phyloP scores from a whole-genome alignment of 2,888 invertebrate species.

The Meta bourneti region DNA sequence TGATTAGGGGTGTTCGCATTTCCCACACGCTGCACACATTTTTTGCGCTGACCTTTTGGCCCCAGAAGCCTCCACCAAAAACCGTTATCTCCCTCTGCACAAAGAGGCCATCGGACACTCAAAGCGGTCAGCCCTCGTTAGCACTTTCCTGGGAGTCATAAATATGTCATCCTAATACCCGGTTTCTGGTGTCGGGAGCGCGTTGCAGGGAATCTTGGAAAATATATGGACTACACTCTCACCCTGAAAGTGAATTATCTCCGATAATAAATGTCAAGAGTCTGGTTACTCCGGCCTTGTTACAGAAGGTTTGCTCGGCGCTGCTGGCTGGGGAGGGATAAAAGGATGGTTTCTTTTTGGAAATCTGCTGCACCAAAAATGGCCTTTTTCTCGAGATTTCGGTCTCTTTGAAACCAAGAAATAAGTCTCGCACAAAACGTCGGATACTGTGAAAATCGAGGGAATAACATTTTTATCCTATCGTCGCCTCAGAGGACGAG shows the following conservation, averaged over 20 bases:
- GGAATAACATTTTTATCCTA: too few relatives aligned
- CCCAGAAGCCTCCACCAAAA: background rate
- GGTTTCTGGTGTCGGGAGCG: constrained; percentile 49
- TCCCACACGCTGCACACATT: constrained; percentile 43
- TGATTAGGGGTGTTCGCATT: constrained; percentile 43
- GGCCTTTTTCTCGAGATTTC: background rate
- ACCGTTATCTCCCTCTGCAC: constrained; percentile 44
- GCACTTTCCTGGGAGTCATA: constrained; percentile 62
- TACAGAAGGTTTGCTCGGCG: background rate
- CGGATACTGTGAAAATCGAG: too few relatives aligned
- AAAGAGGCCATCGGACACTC: constrained; percentile 65
- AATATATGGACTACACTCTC: constrained; percentile 36
- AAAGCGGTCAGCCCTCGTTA: constrained; percentile 72
- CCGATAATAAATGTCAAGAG: constrained; percentile 53
- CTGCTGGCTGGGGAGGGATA: background rate
- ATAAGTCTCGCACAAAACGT: background rate
- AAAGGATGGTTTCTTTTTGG: constrained; percentile 6
- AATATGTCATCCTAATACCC: constrained; percentile 68
- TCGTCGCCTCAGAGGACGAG: too few relatives aligned
- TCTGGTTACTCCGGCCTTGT: constrained; percentile 35
- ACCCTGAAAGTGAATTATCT: constrained; percentile 58
- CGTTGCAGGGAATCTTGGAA: background rate
- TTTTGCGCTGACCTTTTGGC: constrained; percentile 38
- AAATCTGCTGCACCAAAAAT: background rate
- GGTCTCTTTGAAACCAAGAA: background rate